Evolutionary conservation across 2,888 invertebrate species (phyloP).

Genomic region (Sceliomorpha sp.): DNA sequence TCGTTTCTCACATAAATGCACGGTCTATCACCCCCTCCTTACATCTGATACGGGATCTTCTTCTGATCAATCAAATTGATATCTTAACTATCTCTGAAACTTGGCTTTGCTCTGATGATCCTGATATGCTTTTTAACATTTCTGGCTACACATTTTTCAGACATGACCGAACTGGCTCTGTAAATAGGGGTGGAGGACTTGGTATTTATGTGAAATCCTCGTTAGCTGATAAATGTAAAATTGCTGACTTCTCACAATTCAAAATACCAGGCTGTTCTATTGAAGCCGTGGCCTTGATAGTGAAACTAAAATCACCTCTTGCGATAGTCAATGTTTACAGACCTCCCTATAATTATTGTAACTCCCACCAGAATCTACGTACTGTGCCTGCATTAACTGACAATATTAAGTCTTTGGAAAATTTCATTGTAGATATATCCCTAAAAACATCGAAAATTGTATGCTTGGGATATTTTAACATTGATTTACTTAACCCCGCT

Average conservation of each 20-base stretch:
- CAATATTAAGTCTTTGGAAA: conserved; percentile 8
- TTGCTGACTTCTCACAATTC: conserved; percentile 2
- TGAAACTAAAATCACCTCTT: neutral
- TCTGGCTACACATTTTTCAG: too few species aligned
- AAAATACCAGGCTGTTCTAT: too few species aligned
- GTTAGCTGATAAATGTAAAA: neutral
- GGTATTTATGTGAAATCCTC: neutral
- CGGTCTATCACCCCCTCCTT: too few species aligned
- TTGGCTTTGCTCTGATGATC: too few species aligned
- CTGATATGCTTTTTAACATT: too few species aligned
- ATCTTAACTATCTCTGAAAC: too few species aligned
- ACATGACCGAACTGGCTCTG: too few species aligned
- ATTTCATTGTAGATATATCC: conserved; percentile 1
- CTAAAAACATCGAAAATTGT: neutral
- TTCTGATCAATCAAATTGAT: too few species aligned
- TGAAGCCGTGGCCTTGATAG: neutral
- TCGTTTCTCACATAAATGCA: too few species aligned
- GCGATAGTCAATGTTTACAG: too few species aligned
- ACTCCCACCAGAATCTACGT: conserved; percentile 4
- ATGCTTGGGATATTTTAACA: conserved; percentile 14
- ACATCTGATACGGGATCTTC: too few species aligned
- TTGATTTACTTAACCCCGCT: conserved; percentile 6
- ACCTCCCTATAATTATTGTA: too few species aligned
- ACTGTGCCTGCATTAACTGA: conserved; percentile 2
- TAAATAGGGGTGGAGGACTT: conserved; percentile 6